phyloP scores from a whole-genome alignment of 2,888 invertebrate genomes.

The Andrena flavipes region DNA sequence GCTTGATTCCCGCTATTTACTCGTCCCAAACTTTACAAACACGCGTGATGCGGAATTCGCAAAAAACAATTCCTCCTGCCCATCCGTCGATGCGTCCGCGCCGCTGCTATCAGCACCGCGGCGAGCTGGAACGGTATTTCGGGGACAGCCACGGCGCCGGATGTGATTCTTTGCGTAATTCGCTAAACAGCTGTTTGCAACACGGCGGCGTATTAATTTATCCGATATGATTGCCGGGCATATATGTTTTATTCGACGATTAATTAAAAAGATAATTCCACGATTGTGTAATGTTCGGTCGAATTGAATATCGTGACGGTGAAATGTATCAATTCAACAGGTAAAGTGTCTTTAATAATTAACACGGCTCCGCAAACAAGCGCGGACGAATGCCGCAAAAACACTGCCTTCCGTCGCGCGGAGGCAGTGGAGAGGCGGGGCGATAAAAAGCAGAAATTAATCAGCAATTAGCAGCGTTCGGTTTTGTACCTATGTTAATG shows the following conservation, averaged over 20 bases:
- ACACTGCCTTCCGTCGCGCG: constrained; percentile 37
- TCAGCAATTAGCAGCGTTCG: constrained; percentile 35
- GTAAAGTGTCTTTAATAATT: constrained; percentile 64
- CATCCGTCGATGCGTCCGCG: background rate
- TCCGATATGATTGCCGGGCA: constrained; percentile 38
- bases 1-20: background rate
- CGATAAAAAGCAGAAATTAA: constrained; percentile 47
- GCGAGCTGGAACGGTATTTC: constrained; percentile 10
- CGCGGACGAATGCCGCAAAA: constrained; percentile 12
- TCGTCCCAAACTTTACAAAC: background rate
- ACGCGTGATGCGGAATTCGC: background rate
- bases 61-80: background rate
- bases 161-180: constrained; percentile 44
- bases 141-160: constrained; percentile 5
- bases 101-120: background rate
- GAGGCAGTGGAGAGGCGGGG: background rate
- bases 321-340: constrained; percentile 62
- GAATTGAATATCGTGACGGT: constrained; percentile 46
- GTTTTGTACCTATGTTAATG: constrained; percentile 15
- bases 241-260: constrained; percentile 57
- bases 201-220: constrained; percentile 43
- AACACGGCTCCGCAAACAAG: constrained; percentile 32
- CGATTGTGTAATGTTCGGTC: constrained; percentile 55
- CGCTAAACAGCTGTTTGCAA: constrained; percentile 33
- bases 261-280: constrained; percentile 64